Evolutionary conservation across 1,140 invertebrate genomes (phyloP).

Genomic region (Battus philenor): DNA sequence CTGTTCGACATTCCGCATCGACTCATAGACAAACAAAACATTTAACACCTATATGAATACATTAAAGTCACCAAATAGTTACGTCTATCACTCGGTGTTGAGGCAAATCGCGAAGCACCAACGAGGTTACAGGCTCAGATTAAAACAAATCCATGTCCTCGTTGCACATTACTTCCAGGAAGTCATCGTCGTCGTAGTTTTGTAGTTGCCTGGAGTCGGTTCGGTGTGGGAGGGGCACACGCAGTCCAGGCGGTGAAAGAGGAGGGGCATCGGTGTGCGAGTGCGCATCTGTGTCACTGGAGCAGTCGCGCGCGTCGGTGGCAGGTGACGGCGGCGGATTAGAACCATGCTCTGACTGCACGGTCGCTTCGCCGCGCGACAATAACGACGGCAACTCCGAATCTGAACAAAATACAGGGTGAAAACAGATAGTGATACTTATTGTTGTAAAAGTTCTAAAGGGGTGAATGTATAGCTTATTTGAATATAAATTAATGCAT

Average conservation of each 20-base stretch:
- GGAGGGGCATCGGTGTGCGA: conserved; percentile 32
- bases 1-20: too few relatives aligned
- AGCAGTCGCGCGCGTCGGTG: conserved; percentile 83
- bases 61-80: not conserved
- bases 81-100: not conserved
- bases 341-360: conserved; percentile 71
- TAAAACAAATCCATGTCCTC: conserved; percentile 85
- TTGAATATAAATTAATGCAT: too few relatives aligned
- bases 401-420: conserved; percentile 42
- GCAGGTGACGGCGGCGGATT: conserved; percentile 88
- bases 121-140: not conserved
- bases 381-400: conserved; percentile 56
- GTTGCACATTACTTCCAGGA: conserved; percentile 81
- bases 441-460: too few relatives aligned
- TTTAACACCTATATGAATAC: not conserved
- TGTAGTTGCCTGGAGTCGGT: conserved; percentile 35
- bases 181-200: conserved; percentile 81
- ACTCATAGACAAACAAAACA: too few relatives aligned
- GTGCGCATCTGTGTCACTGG: conserved; percentile 78
- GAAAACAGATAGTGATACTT: too few relatives aligned
- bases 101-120: not conserved
- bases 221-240: conserved; percentile 25
- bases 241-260: conserved; percentile 31
- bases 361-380: conserved; percentile 56
- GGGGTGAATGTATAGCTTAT: too few relatives aligned